Percentiles rank a stretch among this genome's conserved stretches.
Conservation (phyloP, 2,888 invertebrate genomes). For the Amorpha juglandis region DNA sequence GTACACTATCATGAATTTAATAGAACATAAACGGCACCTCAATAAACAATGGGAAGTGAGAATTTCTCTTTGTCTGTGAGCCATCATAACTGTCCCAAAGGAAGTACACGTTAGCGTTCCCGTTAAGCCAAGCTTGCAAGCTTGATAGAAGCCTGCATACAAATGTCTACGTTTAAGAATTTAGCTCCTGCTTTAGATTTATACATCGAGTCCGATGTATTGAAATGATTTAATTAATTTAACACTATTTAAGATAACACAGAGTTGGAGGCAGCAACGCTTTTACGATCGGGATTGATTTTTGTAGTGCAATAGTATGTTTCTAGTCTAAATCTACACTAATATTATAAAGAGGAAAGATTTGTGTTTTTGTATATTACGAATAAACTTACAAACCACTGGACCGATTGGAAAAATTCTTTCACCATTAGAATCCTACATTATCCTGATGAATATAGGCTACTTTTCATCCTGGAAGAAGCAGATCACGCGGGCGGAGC, state of each 20-base stretch:
- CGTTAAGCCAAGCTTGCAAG: slow-evolving; percentile 53
- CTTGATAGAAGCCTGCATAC: slow-evolving; percentile 24
- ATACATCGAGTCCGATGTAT: slow-evolving; percentile 3
- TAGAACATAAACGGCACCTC: slow-evolving; percentile 32
- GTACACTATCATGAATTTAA: slow-evolving; percentile 4
- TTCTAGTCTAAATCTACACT: too few species aligned
- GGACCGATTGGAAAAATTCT: too few species aligned
- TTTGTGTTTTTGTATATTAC: too few species aligned
- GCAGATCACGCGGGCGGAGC: too few species aligned
- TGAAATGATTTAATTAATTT: background rate
- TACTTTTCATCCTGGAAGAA: too few species aligned
- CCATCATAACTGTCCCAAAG: slow-evolving; percentile 68
- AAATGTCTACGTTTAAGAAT: slow-evolving; percentile 23
- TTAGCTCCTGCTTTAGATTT: slow-evolving; percentile 11
- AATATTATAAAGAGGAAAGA: too few species aligned
- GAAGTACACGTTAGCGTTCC: slow-evolving; percentile 64
- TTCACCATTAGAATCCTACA: too few species aligned
- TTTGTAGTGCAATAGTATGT: background rate
- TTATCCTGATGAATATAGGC: too few species aligned
- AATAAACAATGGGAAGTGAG: slow-evolving; percentile 64
- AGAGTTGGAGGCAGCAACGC: too few species aligned
- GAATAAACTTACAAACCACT: too few species aligned
- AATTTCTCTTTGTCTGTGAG: slow-evolving; percentile 59
- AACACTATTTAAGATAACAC: too few species aligned
- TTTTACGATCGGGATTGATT: background rate